Percentiles rank a stretch among this genome's conserved stretches.
Evolutionary conservation across 2,888 invertebrate species (phyloP).

Genomic region (Amiota communis): DNA sequence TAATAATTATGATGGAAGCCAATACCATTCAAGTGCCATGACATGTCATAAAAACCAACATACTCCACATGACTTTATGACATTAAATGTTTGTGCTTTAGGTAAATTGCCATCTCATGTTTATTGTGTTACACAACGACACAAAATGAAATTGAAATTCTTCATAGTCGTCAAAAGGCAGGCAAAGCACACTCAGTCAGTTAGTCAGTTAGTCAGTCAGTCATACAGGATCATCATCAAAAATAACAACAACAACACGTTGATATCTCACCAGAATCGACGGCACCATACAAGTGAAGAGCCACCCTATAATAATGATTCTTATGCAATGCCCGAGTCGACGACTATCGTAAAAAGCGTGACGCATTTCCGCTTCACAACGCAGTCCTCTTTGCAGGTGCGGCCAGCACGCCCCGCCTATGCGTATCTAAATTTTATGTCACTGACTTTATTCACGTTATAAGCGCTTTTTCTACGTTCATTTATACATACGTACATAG

Average conservation of each 20-base stretch:
- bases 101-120: conserved; percentile 30
- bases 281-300: conserved; percentile 14
- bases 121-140: conserved; percentile 13
- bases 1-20: conserved; percentile 18
- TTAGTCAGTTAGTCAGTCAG: conserved; percentile 30
- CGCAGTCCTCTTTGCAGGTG: not conserved
- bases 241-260: conserved; percentile 41
- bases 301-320: conserved; percentile 19
- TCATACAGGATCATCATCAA: conserved; percentile 29
- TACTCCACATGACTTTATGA: conserved; percentile 39
- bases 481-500: not conserved
- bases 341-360: conserved; percentile 56
- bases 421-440: conserved; percentile 64
- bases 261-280: conserved; percentile 35
- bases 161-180: conserved; percentile 55
- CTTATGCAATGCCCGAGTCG: not conserved
- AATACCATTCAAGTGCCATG: conserved; percentile 18
- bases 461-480: not conserved
- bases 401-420: conserved; percentile 32
- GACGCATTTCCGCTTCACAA: conserved; percentile 59
- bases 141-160: conserved; percentile 61
- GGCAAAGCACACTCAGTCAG: conserved; percentile 24
- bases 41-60: conserved; percentile 57
- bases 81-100: conserved; percentile 28
- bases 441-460: conserved; percentile 31